A percentile compares a stretch with the other conserved stretches of the same genome.
These are phyloP conservation scores for Mactromeris polynyma DNA, from an alignment of 2,888 invertebrate genomes.

Conservation along the genomic window DNA sequence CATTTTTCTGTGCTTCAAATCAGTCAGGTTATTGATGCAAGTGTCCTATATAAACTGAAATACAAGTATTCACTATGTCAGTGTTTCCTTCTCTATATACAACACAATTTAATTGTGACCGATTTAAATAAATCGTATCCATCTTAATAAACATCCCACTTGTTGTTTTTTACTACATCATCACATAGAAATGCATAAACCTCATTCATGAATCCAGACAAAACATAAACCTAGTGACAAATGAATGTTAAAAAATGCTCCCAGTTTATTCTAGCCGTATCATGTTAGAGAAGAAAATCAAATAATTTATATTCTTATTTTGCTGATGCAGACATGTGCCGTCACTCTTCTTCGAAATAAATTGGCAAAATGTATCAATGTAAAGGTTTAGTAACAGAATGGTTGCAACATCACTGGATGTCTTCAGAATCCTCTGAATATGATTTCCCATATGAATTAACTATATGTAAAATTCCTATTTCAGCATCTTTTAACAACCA, in stretches of 20 bases:
- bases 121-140: slow-evolving; percentile 6
- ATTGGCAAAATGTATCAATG: not conserved
- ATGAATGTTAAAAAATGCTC: too few species aligned
- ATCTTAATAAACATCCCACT: not conserved
- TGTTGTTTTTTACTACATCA: not conserved
- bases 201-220: too few species aligned
- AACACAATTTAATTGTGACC: slow-evolving; percentile 13
- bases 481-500: not conserved
- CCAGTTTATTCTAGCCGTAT: too few species aligned
- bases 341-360: not conserved
- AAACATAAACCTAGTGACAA: too few species aligned
- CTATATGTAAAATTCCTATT: not conserved
- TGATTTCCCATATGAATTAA: not conserved
- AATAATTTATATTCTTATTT: too few species aligned
- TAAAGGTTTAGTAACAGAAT: not conserved
- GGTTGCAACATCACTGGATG: not conserved
- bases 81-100: not conserved
- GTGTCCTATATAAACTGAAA: not conserved
- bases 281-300: too few species aligned
- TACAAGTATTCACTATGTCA: not conserved
- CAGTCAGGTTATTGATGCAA: too few species aligned
- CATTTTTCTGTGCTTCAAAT: too few species aligned
- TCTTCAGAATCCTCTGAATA: not conserved
- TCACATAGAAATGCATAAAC: too few species aligned
- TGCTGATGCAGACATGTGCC: not conserved